Percentiles rank a stretch among this genome's conserved stretches.
Evolutionary conservation across 1,140 invertebrate genomes (phyloP).

Genomic region (Zaprionus capensis): DNA sequence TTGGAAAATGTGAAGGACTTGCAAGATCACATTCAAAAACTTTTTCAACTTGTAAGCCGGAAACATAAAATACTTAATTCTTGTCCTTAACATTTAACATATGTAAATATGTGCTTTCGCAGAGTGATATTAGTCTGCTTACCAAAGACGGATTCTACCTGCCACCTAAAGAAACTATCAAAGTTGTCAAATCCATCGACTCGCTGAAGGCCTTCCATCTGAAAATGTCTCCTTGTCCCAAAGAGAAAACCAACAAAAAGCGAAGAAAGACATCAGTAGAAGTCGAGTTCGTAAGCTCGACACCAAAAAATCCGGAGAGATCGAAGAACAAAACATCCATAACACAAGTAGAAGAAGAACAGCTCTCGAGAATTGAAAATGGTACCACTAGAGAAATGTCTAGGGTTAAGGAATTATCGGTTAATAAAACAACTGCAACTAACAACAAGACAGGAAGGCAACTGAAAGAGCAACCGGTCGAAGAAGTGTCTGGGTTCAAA

Average conservation of each 20-base stretch:
- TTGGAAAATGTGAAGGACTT: slow-evolving; percentile 62
- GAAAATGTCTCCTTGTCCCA: neutral
- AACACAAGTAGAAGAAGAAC: neutral
- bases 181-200: slow-evolving; percentile 37
- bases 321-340: slow-evolving; percentile 27
- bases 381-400: neutral
- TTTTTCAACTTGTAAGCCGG: slow-evolving; percentile 51
- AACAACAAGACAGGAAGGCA: neutral
- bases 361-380: neutral
- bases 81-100: neutral
- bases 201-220: slow-evolving; percentile 56
- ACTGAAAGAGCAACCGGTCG: neutral
- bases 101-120: too few relatives aligned
- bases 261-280: slow-evolving; percentile 46
- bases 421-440: neutral
- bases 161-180: slow-evolving; percentile 61
- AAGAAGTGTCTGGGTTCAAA: neutral
- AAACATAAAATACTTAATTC: neutral
- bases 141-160: slow-evolving; percentile 63
- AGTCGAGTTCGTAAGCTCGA: slow-evolving; percentile 36
- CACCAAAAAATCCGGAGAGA: slow-evolving; percentile 49
- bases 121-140: slow-evolving; percentile 57
- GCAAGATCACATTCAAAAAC: slow-evolving; percentile 64
- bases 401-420: neutral
- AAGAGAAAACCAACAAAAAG: slow-evolving; percentile 29